Conservation (phyloP, 2,797 vertebrate species). For the Catamblyrhynchus diadema region DNA sequence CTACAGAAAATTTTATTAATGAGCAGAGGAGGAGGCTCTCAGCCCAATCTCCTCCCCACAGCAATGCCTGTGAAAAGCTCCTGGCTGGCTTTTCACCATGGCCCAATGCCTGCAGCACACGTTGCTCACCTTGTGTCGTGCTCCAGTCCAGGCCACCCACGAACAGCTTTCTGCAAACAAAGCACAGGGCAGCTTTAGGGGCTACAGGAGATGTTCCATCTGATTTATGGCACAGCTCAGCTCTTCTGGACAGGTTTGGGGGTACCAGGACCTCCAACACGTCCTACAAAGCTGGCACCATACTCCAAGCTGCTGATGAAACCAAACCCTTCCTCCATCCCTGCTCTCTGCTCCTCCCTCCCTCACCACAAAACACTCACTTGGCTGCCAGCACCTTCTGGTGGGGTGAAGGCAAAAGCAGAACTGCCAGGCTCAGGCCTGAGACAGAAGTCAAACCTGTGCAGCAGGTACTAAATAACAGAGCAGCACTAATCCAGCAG, state of each 20-base stretch:
- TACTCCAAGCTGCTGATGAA: neutral
- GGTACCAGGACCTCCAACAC: neutral
- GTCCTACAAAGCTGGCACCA: accelerated
- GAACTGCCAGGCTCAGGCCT: neutral
- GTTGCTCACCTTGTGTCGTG: conserved; percentile 92
- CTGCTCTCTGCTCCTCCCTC: neutral
- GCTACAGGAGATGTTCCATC: neutral
- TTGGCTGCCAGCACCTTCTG: neutral
- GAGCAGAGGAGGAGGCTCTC: neutral
- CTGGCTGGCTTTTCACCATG: neutral
- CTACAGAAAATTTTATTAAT: neutral
- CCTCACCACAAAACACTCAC: neutral
- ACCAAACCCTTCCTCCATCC: neutral
- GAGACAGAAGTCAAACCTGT: neutral
- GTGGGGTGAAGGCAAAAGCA: neutral
- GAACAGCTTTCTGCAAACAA: conserved; percentile 91
- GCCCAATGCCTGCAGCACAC: neutral
- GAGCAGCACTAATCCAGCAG: neutral
- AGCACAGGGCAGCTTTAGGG: conserved; percentile 17
- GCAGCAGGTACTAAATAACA: neutral
- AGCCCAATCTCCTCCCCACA: neutral
- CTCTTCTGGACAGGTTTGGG: neutral
- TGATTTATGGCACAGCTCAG: neutral
- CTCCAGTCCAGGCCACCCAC: conserved; percentile 99
- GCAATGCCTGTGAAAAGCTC: neutral